A percentile compares a stretch with the other conserved stretches of the same genome.
Conservation (phyloP, 2,888 invertebrate genomes). For the Cryptophagus acutangulus region DNA sequence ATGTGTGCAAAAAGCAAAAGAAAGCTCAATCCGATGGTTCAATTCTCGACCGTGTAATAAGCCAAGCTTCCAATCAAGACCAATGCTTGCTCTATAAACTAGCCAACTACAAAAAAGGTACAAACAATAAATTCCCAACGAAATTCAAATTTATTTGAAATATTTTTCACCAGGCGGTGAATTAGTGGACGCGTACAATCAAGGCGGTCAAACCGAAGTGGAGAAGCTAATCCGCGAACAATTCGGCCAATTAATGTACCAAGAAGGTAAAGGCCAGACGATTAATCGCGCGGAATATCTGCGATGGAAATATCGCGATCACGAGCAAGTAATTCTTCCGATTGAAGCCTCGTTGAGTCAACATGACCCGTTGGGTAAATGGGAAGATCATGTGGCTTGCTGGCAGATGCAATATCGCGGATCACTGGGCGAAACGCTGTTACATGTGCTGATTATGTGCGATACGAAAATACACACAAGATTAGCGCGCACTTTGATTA, state of each 20-base stretch:
- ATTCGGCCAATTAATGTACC: conserved; percentile 84
- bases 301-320: conserved; percentile 84
- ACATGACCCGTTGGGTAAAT: conserved; percentile 82
- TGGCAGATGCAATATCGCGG: conserved; percentile 98
- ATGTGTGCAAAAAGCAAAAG: conserved; percentile 48
- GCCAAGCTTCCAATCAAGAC: conserved; percentile 79
- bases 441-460: conserved; percentile 93
- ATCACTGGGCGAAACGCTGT: conserved; percentile 87
- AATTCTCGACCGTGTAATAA: conserved; percentile 84
- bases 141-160: background rate
- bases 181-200: conserved; percentile 78
- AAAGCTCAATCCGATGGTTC: conserved; percentile 60
- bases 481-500: conserved; percentile 82
- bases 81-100: conserved; percentile 82
- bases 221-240: conserved; percentile 81
- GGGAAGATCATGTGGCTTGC: conserved; percentile 89
- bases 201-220: conserved; percentile 76
- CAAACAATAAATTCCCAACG: background rate
- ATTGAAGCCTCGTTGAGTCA: conserved; percentile 80
- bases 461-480: conserved; percentile 78
- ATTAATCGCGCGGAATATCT: conserved; percentile 85
- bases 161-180: conserved; percentile 61
- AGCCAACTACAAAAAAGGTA: conserved; percentile 85
- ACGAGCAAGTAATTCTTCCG: conserved; percentile 78
- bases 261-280: conserved; percentile 74